These are phyloP conservation scores for Ectemnius cavifrons DNA, from an alignment of 2,888 invertebrate genomes.

Conservation along the genomic window DNA sequence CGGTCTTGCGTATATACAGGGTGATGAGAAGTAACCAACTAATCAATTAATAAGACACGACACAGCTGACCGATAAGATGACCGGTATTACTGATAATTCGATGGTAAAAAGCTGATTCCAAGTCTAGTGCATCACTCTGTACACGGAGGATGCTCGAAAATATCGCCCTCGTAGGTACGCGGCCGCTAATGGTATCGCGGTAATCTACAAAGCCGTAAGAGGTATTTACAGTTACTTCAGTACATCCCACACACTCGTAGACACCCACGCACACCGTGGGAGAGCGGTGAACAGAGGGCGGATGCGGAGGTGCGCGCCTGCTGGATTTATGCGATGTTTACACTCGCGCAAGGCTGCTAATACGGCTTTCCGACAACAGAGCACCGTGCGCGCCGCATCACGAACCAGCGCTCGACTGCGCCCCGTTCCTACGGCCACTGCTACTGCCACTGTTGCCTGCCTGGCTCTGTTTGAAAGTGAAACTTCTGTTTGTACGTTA, in stretches of 20 bases:
- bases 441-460: no score
- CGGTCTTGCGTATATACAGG: no score
- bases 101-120: no score
- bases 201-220: slow-evolving; percentile 61
- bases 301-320: slow-evolving; percentile 45
- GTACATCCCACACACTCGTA: slow-evolving; percentile 23
- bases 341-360: slow-evolving; percentile 72
- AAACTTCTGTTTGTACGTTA: slow-evolving; percentile 76
- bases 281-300: slow-evolving; percentile 13
- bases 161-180: slow-evolving; percentile 33
- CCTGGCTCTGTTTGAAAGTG: slow-evolving; percentile 68
- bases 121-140: no score
- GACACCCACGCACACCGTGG: neutral
- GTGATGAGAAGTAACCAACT: no score
- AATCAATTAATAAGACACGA: no score
- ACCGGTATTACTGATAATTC: no score
- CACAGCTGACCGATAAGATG: no score
- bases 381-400: slow-evolving; percentile 52
- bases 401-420: slow-evolving; percentile 57
- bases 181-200: slow-evolving; percentile 53
- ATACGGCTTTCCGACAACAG: slow-evolving; percentile 74
- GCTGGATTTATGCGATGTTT: slow-evolving; percentile 74
- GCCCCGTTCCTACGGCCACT: slow-evolving; percentile 41
- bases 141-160: neutral
- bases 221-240: slow-evolving; percentile 63